Conservation (phyloP, 2,113 vertebrate species). For the Eretmochelys imbricata region DNA sequence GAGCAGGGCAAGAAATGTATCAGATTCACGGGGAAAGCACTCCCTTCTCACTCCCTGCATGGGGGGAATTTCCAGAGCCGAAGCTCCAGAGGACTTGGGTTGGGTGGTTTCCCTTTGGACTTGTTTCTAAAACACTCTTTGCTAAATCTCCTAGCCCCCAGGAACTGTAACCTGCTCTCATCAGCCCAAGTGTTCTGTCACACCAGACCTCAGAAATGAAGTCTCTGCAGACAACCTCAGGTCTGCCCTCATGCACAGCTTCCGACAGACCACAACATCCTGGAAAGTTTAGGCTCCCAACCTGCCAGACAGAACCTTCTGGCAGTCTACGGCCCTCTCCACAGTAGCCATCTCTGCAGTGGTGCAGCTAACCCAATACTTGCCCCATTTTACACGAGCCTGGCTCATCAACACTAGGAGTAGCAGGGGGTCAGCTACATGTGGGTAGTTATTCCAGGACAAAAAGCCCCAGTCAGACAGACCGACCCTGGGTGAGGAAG, state of each 20-base stretch:
- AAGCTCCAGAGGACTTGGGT: not conserved
- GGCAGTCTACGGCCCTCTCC: too few species aligned
- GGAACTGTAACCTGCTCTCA: not conserved
- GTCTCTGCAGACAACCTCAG: not conserved
- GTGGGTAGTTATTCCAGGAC: not conserved
- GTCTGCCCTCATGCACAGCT: not conserved
- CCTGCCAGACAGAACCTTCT: too few species aligned
- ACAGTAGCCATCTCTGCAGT: too few species aligned
- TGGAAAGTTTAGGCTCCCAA: not conserved
- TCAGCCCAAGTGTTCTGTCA: not conserved
- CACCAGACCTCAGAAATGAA: not conserved
- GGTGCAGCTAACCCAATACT: too few species aligned
- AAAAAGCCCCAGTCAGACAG: not conserved
- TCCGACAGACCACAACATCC: not conserved
- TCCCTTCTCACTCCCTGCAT: accelerated
- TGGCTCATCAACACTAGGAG: too few species aligned
- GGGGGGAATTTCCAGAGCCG: not conserved
- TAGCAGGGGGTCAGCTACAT: not conserved
- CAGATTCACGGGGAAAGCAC: too few species aligned
- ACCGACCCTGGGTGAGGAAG: not conserved
- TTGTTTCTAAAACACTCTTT: not conserved
- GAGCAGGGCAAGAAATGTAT: accelerated
- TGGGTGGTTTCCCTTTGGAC: not conserved
- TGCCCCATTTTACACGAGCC: too few species aligned
- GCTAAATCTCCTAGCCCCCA: not conserved